phyloP scores from a whole-genome alignment of 1,140 invertebrate genomes.

The Apis mellifera region Amel_HAv3.1 CM009937.2:222001-222500 shows the following conservation, averaged over 20 bases:
- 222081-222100: conserved; percentile 23
- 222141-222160: conserved; percentile 3
- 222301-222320: too few species aligned
- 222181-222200: conserved; percentile 36
- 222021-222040: too few species aligned
- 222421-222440: neutral
- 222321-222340: too few species aligned
- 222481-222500: neutral
- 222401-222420: too few species aligned
- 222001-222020: neutral
- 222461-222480: neutral
- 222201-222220: neutral
- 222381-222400: too few species aligned
- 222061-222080: neutral
- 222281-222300: too few species aligned
- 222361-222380: too few species aligned
- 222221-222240: neutral
- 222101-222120: conserved; percentile 26
- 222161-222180: conserved; percentile 12
- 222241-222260: neutral
- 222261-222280: too few species aligned
- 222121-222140: conserved; percentile 29
- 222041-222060: neutral
- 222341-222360: too few species aligned
- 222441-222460: neutral